Base-by-base conservation (phyloP, 1,140 invertebrate genomes). In the Andrena cerasifolii region DNA sequence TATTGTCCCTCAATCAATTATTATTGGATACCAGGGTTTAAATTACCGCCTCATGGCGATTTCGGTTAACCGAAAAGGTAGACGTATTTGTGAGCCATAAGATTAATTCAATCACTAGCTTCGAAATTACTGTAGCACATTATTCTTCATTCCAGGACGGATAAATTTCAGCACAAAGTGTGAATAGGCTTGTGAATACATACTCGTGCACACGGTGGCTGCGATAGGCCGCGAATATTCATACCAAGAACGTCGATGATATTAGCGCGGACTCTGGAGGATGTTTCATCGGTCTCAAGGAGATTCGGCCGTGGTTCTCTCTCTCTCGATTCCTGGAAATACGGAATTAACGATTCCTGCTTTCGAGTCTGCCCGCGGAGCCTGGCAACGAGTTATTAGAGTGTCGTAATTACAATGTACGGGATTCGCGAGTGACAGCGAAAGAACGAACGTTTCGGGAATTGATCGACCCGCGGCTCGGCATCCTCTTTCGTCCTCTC, bases 381-480 rank as follows among this genome's bases (percentile, higher is more conserved):
- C 59, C 43, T n/a, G 43, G 75, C 40, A 63, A 74, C 67, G 43
- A 74, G 65, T 77, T 85, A 82, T 84, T 81, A 82, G 54, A 53
- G 74, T 82, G 79, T 85, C 76, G 82, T 82, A 86, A 86, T 82
- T 79, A 86, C 83, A 79, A 85, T 79, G 79, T 84, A 74, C 66
- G 73, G 10, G 78, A 75, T 53, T 80, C 65, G 36, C 51, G 53
- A 66, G 70, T 67, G 79, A 85, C 79, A 79, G 74, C 53, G n/a
- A 63, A 43, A 58, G 67, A 78, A 81, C 79, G 79, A 84, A 84
- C 70, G 70, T 68, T 74, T 67, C n/a, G 58, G 54, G 70, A 84
- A 73, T 76, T 58, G 81, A 83, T 84, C 59, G 65, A 51, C 59
- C 47, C 33, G 24, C 33, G 4, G 59, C 36, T 24, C 7, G 43